Percentiles rank a stretch among this genome's conserved stretches.
phyloP scores from a whole-genome alignment of 2,888 invertebrate species.

The Sturmia bella region DNA sequence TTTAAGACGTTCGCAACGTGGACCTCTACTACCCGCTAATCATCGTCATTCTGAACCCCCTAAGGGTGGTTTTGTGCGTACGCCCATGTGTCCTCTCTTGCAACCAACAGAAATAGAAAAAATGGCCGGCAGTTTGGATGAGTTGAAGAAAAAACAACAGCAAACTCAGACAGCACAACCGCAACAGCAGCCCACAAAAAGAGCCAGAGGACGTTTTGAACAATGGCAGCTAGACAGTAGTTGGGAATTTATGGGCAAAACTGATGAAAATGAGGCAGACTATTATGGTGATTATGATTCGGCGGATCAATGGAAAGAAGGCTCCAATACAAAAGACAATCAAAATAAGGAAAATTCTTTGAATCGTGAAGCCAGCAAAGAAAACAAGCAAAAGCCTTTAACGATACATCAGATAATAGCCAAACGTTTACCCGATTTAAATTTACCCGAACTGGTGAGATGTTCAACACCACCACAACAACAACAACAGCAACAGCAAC shows the following conservation, averaged over 20 bases:
- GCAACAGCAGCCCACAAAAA: constrained; percentile 76
- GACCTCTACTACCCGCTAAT: constrained; percentile 80
- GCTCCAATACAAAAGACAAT: constrained; percentile 57
- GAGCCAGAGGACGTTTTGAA: constrained; percentile 81
- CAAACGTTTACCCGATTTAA: constrained; percentile 83
- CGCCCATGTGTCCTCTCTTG: constrained; percentile 84
- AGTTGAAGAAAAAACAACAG: constrained; percentile 83
- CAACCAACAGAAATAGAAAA: constrained; percentile 83
- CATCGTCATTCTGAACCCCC: constrained; percentile 86
- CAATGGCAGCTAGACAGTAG: constrained; percentile 94
- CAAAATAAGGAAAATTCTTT: constrained; percentile 77
- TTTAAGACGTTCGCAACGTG: constrained; percentile 80
- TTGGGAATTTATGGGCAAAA: constrained; percentile 93
- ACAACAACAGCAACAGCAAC: constrained; percentile 71
- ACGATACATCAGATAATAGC: constrained; percentile 91
- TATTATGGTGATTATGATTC: constrained; percentile 79
- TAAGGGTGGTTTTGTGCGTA: constrained; percentile 78
- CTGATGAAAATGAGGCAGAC: constrained; percentile 74
- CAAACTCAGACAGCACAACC: constrained; percentile 71
- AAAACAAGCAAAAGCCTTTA: constrained; percentile 83
- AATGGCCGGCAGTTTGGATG: constrained; percentile 81
- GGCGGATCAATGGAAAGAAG: constrained; percentile 78
- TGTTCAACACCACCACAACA: constrained; percentile 83
- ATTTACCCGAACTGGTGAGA: constrained; percentile 86
- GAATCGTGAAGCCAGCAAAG: constrained; percentile 74